Evolutionary conservation across 2,888 invertebrate genomes (phyloP).

Genomic region (Pristionchus maxplancki): DNA sequence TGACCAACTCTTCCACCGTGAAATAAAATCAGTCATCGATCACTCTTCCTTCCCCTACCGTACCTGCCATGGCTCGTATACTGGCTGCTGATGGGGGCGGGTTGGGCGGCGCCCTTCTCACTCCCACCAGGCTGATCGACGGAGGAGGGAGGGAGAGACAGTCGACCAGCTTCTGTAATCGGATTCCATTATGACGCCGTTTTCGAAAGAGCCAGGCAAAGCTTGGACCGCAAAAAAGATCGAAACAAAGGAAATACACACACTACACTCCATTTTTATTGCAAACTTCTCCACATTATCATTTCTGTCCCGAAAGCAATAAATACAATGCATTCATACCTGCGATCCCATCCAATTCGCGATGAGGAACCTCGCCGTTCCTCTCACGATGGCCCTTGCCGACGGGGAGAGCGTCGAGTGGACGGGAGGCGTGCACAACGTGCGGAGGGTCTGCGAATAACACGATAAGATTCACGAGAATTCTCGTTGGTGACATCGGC

Average conservation of each 20-base stretch:
- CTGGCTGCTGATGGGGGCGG: slow-evolving; percentile 1
- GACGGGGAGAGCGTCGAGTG: not conserved
- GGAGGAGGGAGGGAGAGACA: not conserved
- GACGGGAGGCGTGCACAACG: not conserved
- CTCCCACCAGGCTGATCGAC: not conserved
- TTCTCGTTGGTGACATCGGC: no score
- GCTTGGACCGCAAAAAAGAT: no score
- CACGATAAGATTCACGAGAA: no score
- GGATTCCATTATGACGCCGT: not conserved
- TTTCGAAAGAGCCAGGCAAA: no score
- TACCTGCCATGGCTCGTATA: slow-evolving; percentile 30
- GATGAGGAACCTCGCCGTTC: not conserved
- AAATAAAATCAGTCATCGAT: not conserved
- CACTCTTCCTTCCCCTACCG: not conserved
- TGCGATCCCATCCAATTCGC: not conserved
- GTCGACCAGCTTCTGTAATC: not conserved
- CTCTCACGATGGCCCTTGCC: not conserved
- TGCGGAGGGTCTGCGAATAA: not conserved
- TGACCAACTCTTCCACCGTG: no score
- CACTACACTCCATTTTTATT: no score
- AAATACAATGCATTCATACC: not conserved
- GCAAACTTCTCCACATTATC: no score
- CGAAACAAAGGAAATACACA: no score
- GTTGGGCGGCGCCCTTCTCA: not conserved
- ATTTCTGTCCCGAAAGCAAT: not conserved